Percentiles rank a stretch among this genome's conserved stretches.
Conservation (phyloP, 2,888 invertebrate species). For the Eumacrocentrus americanus region DNA sequence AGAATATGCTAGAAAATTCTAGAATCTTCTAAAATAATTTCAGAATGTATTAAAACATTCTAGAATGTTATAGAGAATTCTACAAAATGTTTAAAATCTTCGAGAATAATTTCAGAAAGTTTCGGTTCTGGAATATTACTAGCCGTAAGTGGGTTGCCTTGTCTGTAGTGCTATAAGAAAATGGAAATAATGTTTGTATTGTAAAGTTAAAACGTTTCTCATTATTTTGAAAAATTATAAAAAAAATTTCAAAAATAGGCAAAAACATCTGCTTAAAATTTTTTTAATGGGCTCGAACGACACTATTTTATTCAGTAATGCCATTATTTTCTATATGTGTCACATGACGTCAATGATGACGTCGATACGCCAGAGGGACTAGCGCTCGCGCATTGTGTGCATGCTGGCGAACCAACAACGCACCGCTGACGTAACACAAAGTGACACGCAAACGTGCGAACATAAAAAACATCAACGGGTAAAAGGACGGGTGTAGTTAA, state of each 20-base stretch:
- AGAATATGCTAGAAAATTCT: too few species aligned
- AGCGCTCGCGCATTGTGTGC: background rate
- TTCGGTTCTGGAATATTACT: too few species aligned
- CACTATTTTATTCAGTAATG: background rate
- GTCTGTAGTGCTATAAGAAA: too few species aligned
- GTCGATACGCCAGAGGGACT: background rate
- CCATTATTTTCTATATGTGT: background rate
- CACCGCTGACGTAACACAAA: constrained; percentile 4
- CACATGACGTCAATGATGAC: background rate
- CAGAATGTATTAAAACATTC: too few species aligned
- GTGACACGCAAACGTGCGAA: constrained; percentile 2
- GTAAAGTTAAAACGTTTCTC: too few species aligned
- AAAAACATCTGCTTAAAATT: background rate
- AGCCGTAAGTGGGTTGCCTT: too few species aligned
- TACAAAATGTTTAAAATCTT: too few species aligned
- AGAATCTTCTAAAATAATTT: too few species aligned
- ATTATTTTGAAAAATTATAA: too few species aligned
- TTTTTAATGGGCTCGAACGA: background rate
- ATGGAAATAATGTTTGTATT: too few species aligned
- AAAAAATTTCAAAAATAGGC: background rate
- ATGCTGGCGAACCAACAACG: constrained; percentile 15
- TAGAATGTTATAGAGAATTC: too few species aligned
- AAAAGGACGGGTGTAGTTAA: constrained; percentile 10
- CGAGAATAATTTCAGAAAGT: too few species aligned
- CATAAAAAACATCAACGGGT: background rate